Evolutionary conservation across 30 jellyfish, hydroid and myxozoan species (phyloP).

Genomic region (Cassiopea andromeda): DNA sequence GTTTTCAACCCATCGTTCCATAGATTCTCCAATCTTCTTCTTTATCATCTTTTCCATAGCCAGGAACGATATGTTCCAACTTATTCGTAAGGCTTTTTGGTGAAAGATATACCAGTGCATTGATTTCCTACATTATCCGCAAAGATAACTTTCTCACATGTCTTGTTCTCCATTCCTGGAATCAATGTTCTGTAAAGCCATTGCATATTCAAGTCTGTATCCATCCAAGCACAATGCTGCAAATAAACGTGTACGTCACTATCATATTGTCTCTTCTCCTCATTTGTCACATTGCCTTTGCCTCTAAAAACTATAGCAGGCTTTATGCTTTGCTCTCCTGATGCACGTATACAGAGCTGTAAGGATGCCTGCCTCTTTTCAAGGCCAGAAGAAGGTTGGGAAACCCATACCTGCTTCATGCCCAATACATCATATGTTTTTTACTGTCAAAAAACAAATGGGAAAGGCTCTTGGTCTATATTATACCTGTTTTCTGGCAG

Average conservation of each 20-base stretch:
- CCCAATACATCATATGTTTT: conserved; percentile 18
- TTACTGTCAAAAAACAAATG: conserved; percentile 14
- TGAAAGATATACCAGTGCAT: too few species aligned
- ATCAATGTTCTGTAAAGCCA: too few species aligned
- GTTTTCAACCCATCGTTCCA: too few species aligned
- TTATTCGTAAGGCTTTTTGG: too few species aligned
- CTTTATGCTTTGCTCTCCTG: not conserved
- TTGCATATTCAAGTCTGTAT: too few species aligned
- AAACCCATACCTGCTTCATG: not conserved
- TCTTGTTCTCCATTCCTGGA: too few species aligned
- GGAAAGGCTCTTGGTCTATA: conserved; percentile 40
- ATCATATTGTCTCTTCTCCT: not conserved
- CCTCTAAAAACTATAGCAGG: not conserved
- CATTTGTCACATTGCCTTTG: not conserved
- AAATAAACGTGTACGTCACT: not conserved
- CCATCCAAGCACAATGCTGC: not conserved
- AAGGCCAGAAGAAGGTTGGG: not conserved
- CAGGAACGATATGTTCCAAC: too few species aligned
- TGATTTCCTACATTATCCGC: too few species aligned
- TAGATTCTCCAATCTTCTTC: too few species aligned
- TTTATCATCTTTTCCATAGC: too few species aligned
- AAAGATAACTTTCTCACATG: too few species aligned
- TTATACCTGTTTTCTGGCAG: conserved; percentile 38
- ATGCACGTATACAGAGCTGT: not conserved
- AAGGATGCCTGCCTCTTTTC: not conserved